These are phyloP conservation scores for Xenentodon cancila DNA, from an alignment of 2,797 vertebrate species.

Conservation along the genomic window DNA sequence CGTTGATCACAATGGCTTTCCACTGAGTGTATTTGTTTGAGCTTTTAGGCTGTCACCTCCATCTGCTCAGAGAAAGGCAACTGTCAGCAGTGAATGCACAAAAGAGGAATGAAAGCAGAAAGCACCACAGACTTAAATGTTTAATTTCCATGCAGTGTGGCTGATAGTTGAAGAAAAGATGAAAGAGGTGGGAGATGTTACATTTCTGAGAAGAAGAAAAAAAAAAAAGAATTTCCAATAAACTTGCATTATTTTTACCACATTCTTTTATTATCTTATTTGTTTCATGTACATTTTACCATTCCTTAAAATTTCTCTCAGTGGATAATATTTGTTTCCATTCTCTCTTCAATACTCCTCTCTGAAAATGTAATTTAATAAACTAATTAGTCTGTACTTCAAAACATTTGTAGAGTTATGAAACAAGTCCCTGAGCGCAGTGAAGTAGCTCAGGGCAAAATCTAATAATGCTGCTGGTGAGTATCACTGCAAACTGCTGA, in stretches of 20 bases:
- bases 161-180: constrained; percentile 51
- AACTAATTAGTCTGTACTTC: constrained; percentile 65
- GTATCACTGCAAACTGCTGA: constrained; percentile 16
- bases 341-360: constrained; percentile 6
- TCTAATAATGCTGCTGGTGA: constrained; percentile 45
- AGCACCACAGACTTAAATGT: constrained; percentile 40
- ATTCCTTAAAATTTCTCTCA: constrained; percentile 22
- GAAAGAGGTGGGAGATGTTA: constrained; percentile 3
- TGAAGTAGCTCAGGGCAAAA: constrained; percentile 39
- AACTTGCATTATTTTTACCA: background rate
- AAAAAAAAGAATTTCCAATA: background rate
- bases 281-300: constrained; percentile 30
- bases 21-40: constrained; percentile 50
- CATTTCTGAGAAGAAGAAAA: constrained; percentile 2
- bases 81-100: constrained; percentile 55
- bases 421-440: constrained; percentile 45
- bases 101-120: constrained; percentile 38
- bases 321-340: background rate
- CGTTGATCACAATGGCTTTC: constrained; percentile 44
- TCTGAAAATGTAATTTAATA: constrained; percentile 57
- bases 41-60: constrained; percentile 64
- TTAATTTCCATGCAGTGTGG: constrained; percentile 51
- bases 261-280: constrained; percentile 17
- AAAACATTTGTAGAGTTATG: constrained; percentile 62
- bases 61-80: constrained; percentile 65